Percentiles rank a stretch among this genome's conserved stretches.
phyloP scores from a whole-genome alignment of 2,113 vertebrate genomes.

The Acrocephalus kingi region DNA sequence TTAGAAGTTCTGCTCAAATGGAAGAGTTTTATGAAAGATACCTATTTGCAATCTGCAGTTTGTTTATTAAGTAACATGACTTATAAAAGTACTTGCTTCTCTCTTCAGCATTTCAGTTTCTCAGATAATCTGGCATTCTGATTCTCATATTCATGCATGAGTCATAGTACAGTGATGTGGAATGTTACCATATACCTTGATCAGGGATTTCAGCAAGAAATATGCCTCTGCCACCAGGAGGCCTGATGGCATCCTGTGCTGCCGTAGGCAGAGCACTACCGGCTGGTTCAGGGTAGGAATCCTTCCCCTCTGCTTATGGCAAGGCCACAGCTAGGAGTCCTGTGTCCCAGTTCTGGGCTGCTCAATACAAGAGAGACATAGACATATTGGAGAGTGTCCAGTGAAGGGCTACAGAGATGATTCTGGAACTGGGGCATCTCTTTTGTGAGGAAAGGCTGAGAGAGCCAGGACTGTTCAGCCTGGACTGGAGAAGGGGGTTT shows the following conservation, averaged over 20 bases:
- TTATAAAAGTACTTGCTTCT: not conserved
- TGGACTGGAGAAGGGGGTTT: not conserved
- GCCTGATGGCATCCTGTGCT: not conserved
- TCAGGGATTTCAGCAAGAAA: not conserved
- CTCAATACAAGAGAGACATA: not conserved
- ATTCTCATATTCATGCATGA: not conserved
- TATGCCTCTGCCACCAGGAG: not conserved
- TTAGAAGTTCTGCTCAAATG: not conserved
- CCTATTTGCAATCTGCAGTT: not conserved
- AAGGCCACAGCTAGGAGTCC: not conserved
- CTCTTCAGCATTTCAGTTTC: not conserved
- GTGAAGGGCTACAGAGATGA: not conserved
- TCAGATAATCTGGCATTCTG: not conserved
- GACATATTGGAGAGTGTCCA: not conserved
- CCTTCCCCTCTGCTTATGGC: not conserved
- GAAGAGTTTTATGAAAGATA: not conserved
- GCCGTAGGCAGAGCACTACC: not conserved
- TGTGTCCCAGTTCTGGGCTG: not conserved
- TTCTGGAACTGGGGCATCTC: not conserved
- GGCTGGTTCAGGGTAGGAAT: not conserved
- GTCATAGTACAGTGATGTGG: not conserved
- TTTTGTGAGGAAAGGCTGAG: not conserved
- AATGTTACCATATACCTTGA: not conserved
- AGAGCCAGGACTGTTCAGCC: not conserved
- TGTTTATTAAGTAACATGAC: not conserved